Conservation (phyloP, 2,888 invertebrate species). For the Zootermopsis nevadensis region DNA sequence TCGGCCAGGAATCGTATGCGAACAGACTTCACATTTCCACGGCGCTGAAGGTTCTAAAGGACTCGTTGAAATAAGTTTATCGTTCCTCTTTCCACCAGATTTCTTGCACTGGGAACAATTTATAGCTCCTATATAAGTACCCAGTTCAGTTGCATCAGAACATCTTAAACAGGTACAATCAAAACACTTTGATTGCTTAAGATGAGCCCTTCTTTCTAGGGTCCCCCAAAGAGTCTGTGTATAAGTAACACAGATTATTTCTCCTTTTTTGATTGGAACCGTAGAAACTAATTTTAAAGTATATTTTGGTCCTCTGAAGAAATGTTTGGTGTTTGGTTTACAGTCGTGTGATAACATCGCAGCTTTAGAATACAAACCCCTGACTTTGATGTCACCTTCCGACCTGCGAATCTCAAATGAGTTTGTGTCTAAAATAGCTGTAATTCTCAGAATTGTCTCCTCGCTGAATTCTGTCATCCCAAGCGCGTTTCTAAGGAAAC, state of each 20-base stretch:
- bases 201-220: conserved; percentile 71
- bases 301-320: conserved; percentile 69
- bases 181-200: conserved; percentile 74
- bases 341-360: conserved; percentile 81
- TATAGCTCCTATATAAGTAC: conserved; percentile 72
- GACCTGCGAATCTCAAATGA: conserved; percentile 72
- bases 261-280: conserved; percentile 74
- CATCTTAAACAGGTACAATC: conserved; percentile 76
- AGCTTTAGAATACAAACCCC: conserved; percentile 74
- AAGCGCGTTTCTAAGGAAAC: conserved; percentile 65
- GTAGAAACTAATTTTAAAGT: conserved; percentile 74
- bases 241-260: conserved; percentile 75
- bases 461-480: conserved; percentile 64
- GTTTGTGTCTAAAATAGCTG: conserved; percentile 80
- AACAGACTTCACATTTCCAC: conserved; percentile 77
- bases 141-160: conserved; percentile 76
- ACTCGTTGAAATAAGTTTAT: conserved; percentile 70
- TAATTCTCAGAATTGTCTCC: conserved; percentile 60
- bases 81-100: conserved; percentile 57
- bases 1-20: conserved; percentile 67
- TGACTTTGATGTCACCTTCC: conserved; percentile 66
- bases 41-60: conserved; percentile 70
- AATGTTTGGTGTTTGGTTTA: conserved; percentile 77
- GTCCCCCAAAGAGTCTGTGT: conserved; percentile 79
- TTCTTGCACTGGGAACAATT: conserved; percentile 72